phyloP scores from a whole-genome alignment of 2,797 vertebrate genomes.

The Sebastes goodei region DNA sequence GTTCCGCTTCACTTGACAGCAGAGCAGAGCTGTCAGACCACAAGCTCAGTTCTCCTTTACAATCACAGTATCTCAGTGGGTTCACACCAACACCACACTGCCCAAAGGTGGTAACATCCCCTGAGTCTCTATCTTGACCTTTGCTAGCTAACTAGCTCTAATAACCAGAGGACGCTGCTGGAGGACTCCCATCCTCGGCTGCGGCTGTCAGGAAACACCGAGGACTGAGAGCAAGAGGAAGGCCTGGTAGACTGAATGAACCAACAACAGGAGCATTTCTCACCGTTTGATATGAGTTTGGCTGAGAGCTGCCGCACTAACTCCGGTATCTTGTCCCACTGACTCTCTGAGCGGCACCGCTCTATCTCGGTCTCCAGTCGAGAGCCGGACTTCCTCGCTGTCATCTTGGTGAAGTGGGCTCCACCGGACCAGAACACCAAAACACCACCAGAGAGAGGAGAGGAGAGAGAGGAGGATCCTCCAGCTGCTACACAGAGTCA shows the following conservation, averaged over 20 bases:
- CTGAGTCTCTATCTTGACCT: background rate
- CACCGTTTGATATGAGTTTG: constrained; percentile 94
- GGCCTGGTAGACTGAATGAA: constrained; percentile 59
- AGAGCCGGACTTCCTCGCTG: constrained; percentile 92
- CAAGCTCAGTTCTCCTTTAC: background rate
- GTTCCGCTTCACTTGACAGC: background rate
- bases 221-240: constrained; percentile 40
- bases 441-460: too few species aligned
- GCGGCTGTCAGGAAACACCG: constrained; percentile 67
- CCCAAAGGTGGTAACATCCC: background rate
- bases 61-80: too few species aligned
- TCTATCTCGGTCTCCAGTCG: constrained; percentile 95
- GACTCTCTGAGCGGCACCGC: constrained; percentile 91
- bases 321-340: constrained; percentile 95
- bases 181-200: background rate
- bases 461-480: background rate
- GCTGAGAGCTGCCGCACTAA: constrained; percentile 92
- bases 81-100: background rate
- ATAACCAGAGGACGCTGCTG: background rate
- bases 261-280: constrained; percentile 41
- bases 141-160: background rate
- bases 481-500: background rate
- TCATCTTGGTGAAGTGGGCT: constrained; percentile 82
- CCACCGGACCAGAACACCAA: constrained; percentile 60
- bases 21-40: constrained; percentile 7